These are phyloP conservation scores for Sander vitreus DNA, from an alignment of 2,113 vertebrate species.

Conservation along the genomic window DNA sequence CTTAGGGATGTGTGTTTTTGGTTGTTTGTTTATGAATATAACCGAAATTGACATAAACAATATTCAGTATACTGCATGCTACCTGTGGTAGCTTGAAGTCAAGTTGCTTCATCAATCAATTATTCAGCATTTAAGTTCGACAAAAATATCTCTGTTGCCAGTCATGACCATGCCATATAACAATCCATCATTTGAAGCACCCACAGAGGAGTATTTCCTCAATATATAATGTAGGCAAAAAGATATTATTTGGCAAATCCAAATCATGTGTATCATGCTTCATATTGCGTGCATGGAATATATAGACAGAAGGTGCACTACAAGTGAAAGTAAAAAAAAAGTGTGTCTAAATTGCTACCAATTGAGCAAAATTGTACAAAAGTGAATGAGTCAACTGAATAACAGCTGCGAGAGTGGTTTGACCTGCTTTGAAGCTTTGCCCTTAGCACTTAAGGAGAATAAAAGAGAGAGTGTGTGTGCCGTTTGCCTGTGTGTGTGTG, in stretches of 20 bases:
- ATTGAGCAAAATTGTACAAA: conserved; percentile 65
- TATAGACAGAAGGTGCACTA: background rate
- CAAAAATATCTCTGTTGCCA: conserved; percentile 29
- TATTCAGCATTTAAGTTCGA: conserved; percentile 38
- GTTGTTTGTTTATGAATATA: conserved; percentile 39
- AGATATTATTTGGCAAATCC: background rate
- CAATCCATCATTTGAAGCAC: background rate
- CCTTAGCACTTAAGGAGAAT: conserved; percentile 63
- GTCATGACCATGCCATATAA: background rate
- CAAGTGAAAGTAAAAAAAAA: conserved; percentile 29
- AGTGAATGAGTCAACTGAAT: conserved; percentile 63
- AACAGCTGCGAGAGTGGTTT: conserved; percentile 64
- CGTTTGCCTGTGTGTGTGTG: conserved; percentile 10
- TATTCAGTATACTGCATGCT: conserved; percentile 11
- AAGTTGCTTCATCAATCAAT: conserved; percentile 14
- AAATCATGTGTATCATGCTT: background rate
- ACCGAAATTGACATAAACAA: conserved; percentile 42
- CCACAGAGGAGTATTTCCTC: background rate
- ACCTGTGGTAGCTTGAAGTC: conserved; percentile 31
- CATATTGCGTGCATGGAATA: background rate
- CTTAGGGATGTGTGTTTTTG: conserved; percentile 44
- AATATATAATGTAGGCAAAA: background rate
- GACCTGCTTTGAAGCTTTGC: conserved; percentile 72
- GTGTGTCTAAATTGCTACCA: conserved; percentile 8
- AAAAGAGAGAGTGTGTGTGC: conserved; percentile 25